Conservation (phyloP, 2,888 invertebrate genomes). For the Nephrotoma guestfalica region DNA sequence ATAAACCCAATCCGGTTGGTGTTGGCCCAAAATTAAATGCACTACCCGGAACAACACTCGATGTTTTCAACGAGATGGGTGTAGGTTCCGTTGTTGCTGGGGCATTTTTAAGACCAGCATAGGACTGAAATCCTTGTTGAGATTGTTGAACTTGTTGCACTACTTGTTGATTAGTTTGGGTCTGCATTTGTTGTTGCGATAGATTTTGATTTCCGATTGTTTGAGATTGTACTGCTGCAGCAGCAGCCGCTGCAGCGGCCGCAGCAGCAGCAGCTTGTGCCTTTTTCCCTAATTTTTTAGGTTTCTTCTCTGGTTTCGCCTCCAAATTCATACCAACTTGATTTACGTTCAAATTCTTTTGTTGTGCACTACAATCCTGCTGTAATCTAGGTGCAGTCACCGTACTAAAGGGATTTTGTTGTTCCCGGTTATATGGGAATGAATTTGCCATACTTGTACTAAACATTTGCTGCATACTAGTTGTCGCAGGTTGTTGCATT, state of each 20-base stretch:
- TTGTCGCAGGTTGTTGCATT: conserved; percentile 27
- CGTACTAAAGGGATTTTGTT: conserved; percentile 9
- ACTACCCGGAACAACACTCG: conserved; percentile 47
- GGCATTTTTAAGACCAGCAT: conserved; percentile 37
- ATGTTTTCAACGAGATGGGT: conserved; percentile 25
- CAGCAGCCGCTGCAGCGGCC: conserved; percentile 10
- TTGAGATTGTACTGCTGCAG: conserved; percentile 14
- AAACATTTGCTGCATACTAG: conserved; percentile 10
- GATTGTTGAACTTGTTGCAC: conserved; percentile 11
- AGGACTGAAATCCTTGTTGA: conserved; percentile 40
- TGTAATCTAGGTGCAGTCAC: conserved; percentile 6
- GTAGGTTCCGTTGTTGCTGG: conserved; percentile 22
- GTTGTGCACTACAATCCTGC: neutral
- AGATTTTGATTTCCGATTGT: conserved; percentile 18
- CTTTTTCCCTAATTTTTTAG: conserved; percentile 22
- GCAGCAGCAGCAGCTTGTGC: conserved; percentile 16
- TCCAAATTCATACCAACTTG: conserved; percentile 9
- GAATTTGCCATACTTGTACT: conserved; percentile 15
- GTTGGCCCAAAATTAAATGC: conserved; percentile 73
- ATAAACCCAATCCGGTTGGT: conserved; percentile 41
- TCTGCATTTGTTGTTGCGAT: conserved; percentile 16
- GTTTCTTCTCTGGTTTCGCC: conserved; percentile 10
- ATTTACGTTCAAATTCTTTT: neutral
- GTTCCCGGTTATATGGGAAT: conserved; percentile 10
- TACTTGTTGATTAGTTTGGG: conserved; percentile 17